These are phyloP conservation scores for Reticulitermes speratus DNA, from an alignment of 1,140 invertebrate species.

Conservation along the genomic window DNA sequence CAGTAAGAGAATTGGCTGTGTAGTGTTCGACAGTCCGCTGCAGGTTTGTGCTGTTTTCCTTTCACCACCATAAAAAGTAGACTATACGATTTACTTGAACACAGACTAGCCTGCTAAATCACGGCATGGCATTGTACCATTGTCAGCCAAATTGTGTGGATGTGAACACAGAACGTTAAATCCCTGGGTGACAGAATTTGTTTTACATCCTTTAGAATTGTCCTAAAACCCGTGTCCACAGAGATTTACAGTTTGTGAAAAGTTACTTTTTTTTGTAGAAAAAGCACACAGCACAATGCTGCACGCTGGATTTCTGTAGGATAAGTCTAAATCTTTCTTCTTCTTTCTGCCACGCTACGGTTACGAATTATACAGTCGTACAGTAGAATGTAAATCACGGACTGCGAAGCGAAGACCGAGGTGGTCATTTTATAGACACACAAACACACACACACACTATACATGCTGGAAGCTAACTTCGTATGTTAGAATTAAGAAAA, in stretches of 20 bases:
- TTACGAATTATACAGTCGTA: background rate
- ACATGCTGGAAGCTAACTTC: background rate
- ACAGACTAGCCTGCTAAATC: background rate
- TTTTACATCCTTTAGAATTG: background rate
- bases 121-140: background rate
- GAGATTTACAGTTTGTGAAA: constrained; percentile 1
- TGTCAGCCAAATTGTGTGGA: constrained; percentile 10
- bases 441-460: no score
- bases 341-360: background rate
- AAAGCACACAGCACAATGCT: background rate
- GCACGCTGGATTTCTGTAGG: background rate
- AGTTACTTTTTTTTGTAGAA: background rate
- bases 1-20: no score
- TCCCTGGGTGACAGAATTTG: background rate
- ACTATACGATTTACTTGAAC: background rate
- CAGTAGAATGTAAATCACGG: background rate
- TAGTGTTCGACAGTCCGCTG: background rate
- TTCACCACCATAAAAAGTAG: background rate
- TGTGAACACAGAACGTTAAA: background rate
- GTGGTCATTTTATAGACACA: background rate
- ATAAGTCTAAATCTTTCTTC: background rate
- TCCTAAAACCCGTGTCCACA: background rate
- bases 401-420: background rate
- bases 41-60: background rate
- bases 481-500: no score